Evolutionary conservation across 2,113 vertebrate genomes (phyloP).

Genomic region (Sterrhoptilus dennistouni): DNA sequence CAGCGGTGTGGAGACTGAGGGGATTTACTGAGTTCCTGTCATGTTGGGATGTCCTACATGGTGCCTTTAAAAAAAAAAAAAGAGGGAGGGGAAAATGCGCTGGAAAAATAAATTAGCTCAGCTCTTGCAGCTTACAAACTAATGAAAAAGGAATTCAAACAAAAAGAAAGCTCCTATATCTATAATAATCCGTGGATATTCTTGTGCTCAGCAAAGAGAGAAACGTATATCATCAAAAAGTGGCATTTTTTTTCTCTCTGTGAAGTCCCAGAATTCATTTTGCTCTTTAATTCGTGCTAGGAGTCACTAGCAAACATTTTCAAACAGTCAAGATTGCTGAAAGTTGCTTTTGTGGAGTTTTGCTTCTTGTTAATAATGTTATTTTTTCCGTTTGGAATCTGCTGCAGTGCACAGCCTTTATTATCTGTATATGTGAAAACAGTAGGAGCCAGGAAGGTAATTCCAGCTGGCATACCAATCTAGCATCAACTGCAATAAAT

Average conservation of each 20-base stretch:
- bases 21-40: slow-evolving; percentile 81
- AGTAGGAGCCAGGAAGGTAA: slow-evolving; percentile 70
- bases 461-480: slow-evolving; percentile 78
- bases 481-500: slow-evolving; percentile 76
- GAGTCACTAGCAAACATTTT: slow-evolving; percentile 6
- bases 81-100: slow-evolving; percentile 13
- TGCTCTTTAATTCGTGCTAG: neutral
- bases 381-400: neutral
- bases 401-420: neutral
- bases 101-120: slow-evolving; percentile 74
- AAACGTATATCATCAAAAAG: neutral
- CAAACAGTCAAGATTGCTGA: neutral
- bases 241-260: neutral
- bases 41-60: slow-evolving; percentile 59
- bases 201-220: slow-evolving; percentile 33
- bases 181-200: neutral
- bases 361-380: neutral
- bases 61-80: slow-evolving; percentile 58
- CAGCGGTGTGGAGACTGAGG: slow-evolving; percentile 70
- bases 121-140: slow-evolving; percentile 60
- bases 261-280: neutral
- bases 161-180: slow-evolving; percentile 52
- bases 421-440: slow-evolving; percentile 60
- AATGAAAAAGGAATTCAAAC: slow-evolving; percentile 60
- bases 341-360: neutral